Percentiles rank a stretch among this genome's conserved stretches.
Conservation (phyloP, 1,140 invertebrate species). For the Sitophilus oryzae region DNA sequence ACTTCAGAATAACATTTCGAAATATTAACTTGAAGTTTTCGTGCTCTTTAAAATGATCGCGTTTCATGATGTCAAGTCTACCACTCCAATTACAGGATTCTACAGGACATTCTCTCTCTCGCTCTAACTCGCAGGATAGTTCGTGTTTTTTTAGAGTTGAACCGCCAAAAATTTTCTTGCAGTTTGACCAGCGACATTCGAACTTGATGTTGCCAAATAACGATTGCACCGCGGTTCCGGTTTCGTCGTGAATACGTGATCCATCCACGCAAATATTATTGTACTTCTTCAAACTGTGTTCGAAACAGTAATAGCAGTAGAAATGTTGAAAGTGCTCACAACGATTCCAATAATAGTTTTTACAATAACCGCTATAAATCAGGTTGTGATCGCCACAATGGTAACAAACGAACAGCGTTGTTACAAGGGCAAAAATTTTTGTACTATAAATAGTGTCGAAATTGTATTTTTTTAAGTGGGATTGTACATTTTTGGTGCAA, state of each 20-base stretch:
- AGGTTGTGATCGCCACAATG: constrained; percentile 22
- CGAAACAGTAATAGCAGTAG: constrained; percentile 24
- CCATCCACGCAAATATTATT: constrained; percentile 15
- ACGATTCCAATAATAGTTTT: constrained; percentile 20
- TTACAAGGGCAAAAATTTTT: too few species aligned
- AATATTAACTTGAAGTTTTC: constrained; percentile 19
- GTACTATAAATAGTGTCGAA: too few species aligned
- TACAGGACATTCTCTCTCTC: constrained; percentile 12
- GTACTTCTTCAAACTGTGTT: constrained; percentile 20
- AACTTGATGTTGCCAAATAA: constrained; percentile 20
- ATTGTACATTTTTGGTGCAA: too few species aligned
- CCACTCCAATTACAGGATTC: constrained; percentile 9
- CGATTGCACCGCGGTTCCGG: constrained; percentile 15
- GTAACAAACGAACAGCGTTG: constrained; percentile 10
- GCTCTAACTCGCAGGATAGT: constrained; percentile 11
- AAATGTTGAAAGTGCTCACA: constrained; percentile 19
- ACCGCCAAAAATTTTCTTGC: constrained; percentile 21
- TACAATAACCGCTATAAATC: constrained; percentile 15
- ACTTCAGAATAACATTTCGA: constrained; percentile 15
- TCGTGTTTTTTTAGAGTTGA: constrained; percentile 17
- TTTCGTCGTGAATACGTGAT: constrained; percentile 17
- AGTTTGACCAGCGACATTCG: constrained; percentile 13
- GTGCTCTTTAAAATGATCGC: constrained; percentile 15
- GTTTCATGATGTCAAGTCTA: constrained; percentile 8
- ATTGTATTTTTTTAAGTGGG: too few species aligned